Base-by-base conservation (phyloP, 2,113 vertebrate species). In the Sclerurus mexicanus region DNA sequence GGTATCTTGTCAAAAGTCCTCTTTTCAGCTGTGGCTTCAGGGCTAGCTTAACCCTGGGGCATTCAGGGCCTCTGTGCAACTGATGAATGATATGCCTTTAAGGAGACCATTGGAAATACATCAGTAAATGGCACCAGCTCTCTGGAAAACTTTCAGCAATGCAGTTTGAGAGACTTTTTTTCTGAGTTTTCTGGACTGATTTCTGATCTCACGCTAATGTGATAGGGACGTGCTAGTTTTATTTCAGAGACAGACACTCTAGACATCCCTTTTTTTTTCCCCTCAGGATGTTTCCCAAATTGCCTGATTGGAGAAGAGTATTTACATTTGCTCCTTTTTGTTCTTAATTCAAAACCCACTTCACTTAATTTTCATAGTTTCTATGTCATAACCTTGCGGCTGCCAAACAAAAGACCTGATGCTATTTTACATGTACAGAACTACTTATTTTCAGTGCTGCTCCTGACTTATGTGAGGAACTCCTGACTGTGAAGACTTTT, bases 1-100 rank as follows among this genome's bases (percentile, higher is more conserved):
- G 79, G 74, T 93, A 66, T 96, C 78, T 96, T 96, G 90, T 93
- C 96, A 97, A 96, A 66, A 78, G 88, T 71, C 85, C 71, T 94
- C 79, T 40, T 96, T 97, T 97, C 92, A 96, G 81, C 91, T 97
- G 87, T 92, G 87, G 60, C 87, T 95, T 60, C 81, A 97, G 84
- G 75, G 46, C 80, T 93, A 27, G 8, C 58, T 95, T 95, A 92
- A 94, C 90, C 59, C 44, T 14, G 73, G 71, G 81, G 30, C 67
- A 78, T 90, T 87, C 47, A 68, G 35, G 64, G 55, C 40, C 37
- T 90, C 85, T 88, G 2, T 77, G 52, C 73, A 72, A 82, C 33
- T 80, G 86, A 39, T 95, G 83, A 46, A 49, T 68, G 76, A 40
- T 50, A 49, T 37, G 78, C 27, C 96, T 96, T 86, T 67, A 92